Evolutionary conservation across 2,113 vertebrate species (phyloP), one percentile per base, ranked within the genome.

Genomic region (Suricata suricatta): DNA sequence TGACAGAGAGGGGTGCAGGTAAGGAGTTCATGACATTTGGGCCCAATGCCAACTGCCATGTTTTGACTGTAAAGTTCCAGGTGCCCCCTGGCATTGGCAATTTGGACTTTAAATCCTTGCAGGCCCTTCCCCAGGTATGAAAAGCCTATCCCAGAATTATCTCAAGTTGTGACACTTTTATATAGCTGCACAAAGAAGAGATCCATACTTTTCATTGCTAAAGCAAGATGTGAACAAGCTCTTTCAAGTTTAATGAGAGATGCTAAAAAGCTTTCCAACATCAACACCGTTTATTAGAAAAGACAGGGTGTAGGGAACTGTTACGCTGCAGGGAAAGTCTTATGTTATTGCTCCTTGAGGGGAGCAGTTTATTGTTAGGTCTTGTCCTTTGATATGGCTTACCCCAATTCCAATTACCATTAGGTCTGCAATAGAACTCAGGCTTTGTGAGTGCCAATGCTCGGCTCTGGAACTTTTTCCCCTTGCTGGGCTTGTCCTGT

Each of bases 121-220:
- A 85, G 66, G 52, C n/a, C 68, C 27, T 96, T 57, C 19, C n/a
- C 88, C 33, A 83, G 29, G 25, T 90, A 54, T 50, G 1, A 27
- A 92, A 21, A 31, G 19, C 27, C 57, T 85, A 6, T 82, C 23
- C 29, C 60, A 71, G 79, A 80, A 89, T 17, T 25, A 94, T 80
- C 21, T 96, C 13, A 74, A 52, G 13, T 90, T 87, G 83, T 94
- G n/a, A 84, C 38, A 41, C 57, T 85, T 96, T 83, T 79, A 91
- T 47, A 41, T n/a, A 95, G 60, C 68, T 79, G 23, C 12, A 82
- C 54, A 15, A 77, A 77, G 27, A 90, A 89, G 25, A 63, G n/a
- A 74, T 47, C 63, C 35, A 60, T 72, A 84, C 13, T 4, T 66
- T 85, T 96, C 31, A 74, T 94, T 92, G 54, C 35, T 94, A 76